Base-by-base conservation (phyloP, 1,140 invertebrate species). In the Drosophila suzukii region DNA sequence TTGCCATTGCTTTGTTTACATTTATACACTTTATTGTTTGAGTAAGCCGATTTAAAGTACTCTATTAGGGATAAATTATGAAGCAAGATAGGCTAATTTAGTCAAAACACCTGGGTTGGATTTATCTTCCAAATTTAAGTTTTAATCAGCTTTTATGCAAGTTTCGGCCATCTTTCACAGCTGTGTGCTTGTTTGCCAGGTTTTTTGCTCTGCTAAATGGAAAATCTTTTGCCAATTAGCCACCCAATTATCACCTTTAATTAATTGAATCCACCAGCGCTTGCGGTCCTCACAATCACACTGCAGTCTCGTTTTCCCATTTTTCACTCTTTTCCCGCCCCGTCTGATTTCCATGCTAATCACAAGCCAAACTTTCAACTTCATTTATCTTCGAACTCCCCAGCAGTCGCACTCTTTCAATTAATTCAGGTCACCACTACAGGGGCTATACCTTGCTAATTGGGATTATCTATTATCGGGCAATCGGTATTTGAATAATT, bases 401-500 rank as follows among this genome's bases (percentile, higher is more conserved):
- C 43, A 1, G 27, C 15, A 17, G 30, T 8, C 30, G 34, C 36
- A 55, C 53, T 53, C 71, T 67, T 68, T 68, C 63, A 60, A 76
- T 76, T 77, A 76, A 77, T 77, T 61, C 20, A 32, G 53, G 20
- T 54, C 13, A 41, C 24, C 13, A 20, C 38, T 47, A 13, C 10
- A 15, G 51, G 24, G 51, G 11, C 17, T 32, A 30, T 56, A 36
- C 27, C 51, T 44, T 53, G 39, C 72, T 76, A 61, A 77, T 55
- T 77, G 75, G 34, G 41, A 70, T 77, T 77, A 77, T 77, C 75
- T 66, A 57, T 56, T 77, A 55, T 61, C 60, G 73, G 49, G 41
- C 41, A 20, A 58, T 75, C 46, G 59, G 36, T 36, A 58, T 55
- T 75, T 57, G 73, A 74, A 77, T 77, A 77, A 77, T 77, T 68